Percentiles rank a stretch among this genome's conserved stretches.
These are phyloP conservation scores for Camelus dromedarius DNA, from an alignment of 2,113 vertebrate genomes.

Conservation along the genomic window DNA sequence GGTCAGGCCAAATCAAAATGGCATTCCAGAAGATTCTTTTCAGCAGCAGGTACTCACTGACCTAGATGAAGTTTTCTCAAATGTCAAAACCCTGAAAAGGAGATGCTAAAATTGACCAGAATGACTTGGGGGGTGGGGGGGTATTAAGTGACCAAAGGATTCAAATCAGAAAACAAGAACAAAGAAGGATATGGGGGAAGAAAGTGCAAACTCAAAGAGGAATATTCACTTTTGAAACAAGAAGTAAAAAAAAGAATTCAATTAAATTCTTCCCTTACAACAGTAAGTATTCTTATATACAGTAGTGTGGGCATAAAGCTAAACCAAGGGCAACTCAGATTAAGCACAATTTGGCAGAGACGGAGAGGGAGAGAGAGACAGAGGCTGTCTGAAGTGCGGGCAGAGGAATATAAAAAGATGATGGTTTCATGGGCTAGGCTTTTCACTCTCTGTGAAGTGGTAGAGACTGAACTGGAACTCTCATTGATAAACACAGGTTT, in stretches of 20 bases:
- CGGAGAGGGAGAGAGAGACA: background rate
- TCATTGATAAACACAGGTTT: no score
- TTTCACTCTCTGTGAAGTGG: background rate
- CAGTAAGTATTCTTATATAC: slow-evolving; percentile 70
- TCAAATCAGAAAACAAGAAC: slow-evolving; percentile 81
- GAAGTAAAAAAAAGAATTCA: background rate
- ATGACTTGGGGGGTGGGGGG: slow-evolving; percentile 74
- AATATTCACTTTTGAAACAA: slow-evolving; percentile 55
- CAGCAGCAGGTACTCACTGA: slow-evolving; percentile 84
- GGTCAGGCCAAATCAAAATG: slow-evolving; percentile 82
- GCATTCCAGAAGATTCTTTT: slow-evolving; percentile 85
- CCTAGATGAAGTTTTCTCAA: slow-evolving; percentile 84
- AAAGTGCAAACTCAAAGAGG: slow-evolving; percentile 69
- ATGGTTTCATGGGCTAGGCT: no score
- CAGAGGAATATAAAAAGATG: fast-evolving
- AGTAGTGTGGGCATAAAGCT: slow-evolving; percentile 69
- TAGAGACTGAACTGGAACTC: background rate
- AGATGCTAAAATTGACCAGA: slow-evolving; percentile 78
- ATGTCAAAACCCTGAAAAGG: slow-evolving; percentile 81
- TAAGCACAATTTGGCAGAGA: no score
- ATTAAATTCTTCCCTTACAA: slow-evolving; percentile 52
- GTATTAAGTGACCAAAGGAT: slow-evolving; percentile 81
- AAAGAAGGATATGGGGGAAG: slow-evolving; percentile 73
- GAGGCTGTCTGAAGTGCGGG: no score
- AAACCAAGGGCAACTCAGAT: background rate